These are phyloP conservation scores for Borostomias antarcticus DNA, from an alignment of 2,797 vertebrate species.

Conservation along the genomic window DNA sequence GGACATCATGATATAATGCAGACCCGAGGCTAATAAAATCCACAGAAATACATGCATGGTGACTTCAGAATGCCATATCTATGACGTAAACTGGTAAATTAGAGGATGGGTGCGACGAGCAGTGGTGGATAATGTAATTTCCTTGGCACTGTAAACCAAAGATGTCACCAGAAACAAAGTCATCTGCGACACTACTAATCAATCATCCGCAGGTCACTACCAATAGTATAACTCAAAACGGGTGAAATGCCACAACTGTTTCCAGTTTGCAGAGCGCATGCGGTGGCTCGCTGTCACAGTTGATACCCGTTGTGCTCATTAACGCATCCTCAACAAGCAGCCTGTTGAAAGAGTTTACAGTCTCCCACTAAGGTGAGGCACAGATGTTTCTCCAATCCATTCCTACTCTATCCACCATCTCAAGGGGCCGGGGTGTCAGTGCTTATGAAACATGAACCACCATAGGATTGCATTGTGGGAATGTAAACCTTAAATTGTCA, in stretches of 20 bases:
- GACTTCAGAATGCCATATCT: not conserved
- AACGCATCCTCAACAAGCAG: not conserved
- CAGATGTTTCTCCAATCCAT: not conserved
- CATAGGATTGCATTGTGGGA: not conserved
- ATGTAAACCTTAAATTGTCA: not conserved
- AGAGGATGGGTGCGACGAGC: not conserved
- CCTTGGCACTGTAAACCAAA: not conserved
- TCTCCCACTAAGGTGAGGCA: constrained; percentile 3
- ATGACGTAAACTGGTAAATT: not conserved
- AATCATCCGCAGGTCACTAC: too few species aligned
- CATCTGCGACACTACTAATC: too few species aligned
- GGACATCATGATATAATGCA: constrained; percentile 6
- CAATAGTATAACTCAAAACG: too few species aligned
- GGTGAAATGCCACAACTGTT: too few species aligned
- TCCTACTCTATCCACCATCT: constrained; percentile 29
- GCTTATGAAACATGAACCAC: constrained; percentile 8
- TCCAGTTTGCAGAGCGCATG: not conserved
- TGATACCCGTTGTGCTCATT: not conserved
- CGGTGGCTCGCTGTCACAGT: not conserved
- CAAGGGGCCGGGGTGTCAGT: constrained; percentile 4
- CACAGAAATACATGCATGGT: constrained; percentile 4
- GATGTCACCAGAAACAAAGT: constrained; percentile 1
- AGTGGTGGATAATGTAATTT: not conserved
- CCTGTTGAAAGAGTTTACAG: not conserved
- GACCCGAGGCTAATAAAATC: not conserved